Conservation (phyloP, 53 echinoderm and acorn worm genomes). For the Arbacia lixula region DNA sequence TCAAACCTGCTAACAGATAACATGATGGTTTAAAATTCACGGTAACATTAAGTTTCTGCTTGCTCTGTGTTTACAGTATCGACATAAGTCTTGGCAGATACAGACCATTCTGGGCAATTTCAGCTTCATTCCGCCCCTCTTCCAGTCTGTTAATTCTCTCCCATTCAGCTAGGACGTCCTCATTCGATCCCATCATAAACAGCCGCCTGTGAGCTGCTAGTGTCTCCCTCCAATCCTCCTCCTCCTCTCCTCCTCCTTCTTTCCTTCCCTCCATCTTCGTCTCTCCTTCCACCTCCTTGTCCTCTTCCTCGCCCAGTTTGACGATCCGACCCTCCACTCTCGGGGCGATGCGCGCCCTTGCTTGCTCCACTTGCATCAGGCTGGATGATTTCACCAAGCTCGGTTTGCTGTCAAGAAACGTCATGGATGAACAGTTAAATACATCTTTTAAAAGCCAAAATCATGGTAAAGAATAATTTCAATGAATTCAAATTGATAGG, state of each 20-base stretch:
- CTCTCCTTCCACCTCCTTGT: too few species aligned
- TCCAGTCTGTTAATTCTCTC: slow-evolving; percentile 16
- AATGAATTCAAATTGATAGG: too few species aligned
- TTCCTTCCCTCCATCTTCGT: slow-evolving; percentile 21
- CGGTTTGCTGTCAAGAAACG: slow-evolving; percentile 48
- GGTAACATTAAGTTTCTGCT: too few species aligned
- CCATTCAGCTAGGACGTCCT: slow-evolving; percentile 56
- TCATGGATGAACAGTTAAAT: too few species aligned
- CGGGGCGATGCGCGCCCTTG: slow-evolving; percentile 65
- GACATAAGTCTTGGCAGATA: too few species aligned
- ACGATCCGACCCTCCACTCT: slow-evolving; percentile 76
- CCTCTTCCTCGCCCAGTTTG: slow-evolving; percentile 40
- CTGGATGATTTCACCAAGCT: slow-evolving; percentile 63
- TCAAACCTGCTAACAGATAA: too few species aligned
- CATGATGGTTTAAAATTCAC: too few species aligned
- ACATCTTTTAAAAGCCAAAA: too few species aligned
- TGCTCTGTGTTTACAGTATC: too few species aligned
- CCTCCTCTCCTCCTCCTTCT: not conserved
- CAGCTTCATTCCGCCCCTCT: not conserved
- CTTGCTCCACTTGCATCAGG: slow-evolving; percentile 62
- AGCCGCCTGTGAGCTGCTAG: slow-evolving; percentile 46
- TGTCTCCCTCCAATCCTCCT: slow-evolving; percentile 38
- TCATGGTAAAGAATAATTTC: too few species aligned
- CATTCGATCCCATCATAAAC: slow-evolving; percentile 55
- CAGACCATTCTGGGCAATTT: slow-evolving; percentile 7